Base-by-base conservation (phyloP, 2,113 vertebrate genomes). In the Coptodon bakossiorum region DNA sequence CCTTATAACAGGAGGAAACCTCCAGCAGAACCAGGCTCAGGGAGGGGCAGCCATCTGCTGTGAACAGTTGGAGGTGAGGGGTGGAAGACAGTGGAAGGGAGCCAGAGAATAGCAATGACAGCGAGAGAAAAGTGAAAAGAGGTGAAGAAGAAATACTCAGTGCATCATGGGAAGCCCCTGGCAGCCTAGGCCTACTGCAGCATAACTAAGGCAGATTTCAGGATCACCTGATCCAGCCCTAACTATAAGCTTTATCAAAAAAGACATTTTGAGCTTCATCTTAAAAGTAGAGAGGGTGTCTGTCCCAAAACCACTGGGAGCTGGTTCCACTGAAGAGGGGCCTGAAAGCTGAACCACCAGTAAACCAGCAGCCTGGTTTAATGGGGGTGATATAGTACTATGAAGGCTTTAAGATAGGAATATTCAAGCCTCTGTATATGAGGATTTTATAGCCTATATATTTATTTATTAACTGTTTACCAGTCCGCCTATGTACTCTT, bases 51-150 rank as follows among this genome's bases (percentile, higher is more conserved):
- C 19, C 63, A 68, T 68, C 63, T 68, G 63, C 63, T 68, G 63
- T 38, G 63, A 68, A 38, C 63, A 22, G 63, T 38, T 38, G 63
- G 63, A 68, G 19, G 63, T 68, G 63, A 68, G 63, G 6, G 63
- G 63, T 68, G 63, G 61, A 68, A 38, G 61, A 68, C 61, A 2
- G 61, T 38, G 61, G 61, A 38, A 38, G 34, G 34, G 11, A 68
- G 63, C 10, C 34, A 38, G 34, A 38, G 63, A 22, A 68, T 1
- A 68, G 17, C 59, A 36, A 63, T 36, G 31, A n/a, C 4, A 63
- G 31, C 4, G 0, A 36, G 59, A 63, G 31, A 63, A 63, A 63
- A 63, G 31, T 5, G 31, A 36, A 63, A 38, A 68, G 13, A 3
- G 19, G 34, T 8, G 34, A 8, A 38, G 54, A 56, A 56, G 63